Percentiles rank a stretch among this genome's conserved stretches.
Evolutionary conservation across 1,140 invertebrate genomes (phyloP).

Genomic region (Eriosoma lanigerum): DNA sequence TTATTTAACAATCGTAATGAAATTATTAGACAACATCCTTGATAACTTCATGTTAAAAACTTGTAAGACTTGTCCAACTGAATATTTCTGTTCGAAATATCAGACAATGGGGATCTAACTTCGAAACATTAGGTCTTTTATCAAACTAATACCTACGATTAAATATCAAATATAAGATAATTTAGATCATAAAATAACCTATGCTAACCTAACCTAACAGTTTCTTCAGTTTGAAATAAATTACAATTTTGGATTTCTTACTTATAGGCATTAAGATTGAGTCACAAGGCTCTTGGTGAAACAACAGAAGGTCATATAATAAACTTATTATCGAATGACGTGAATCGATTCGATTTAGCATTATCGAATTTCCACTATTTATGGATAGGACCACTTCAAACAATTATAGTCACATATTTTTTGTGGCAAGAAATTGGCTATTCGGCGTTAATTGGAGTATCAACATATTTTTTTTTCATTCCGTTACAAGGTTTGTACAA

Average conservation of each 20-base stretch:
- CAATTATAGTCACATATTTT: slow-evolving; percentile 73
- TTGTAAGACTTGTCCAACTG: too few species aligned
- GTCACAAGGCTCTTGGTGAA: slow-evolving; percentile 69
- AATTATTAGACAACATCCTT: too few species aligned
- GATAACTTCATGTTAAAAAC: too few species aligned
- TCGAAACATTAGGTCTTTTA: too few species aligned
- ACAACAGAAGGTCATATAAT: slow-evolving; percentile 86
- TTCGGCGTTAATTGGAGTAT: slow-evolving; percentile 75
- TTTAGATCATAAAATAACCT: too few species aligned
- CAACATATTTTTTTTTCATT: slow-evolving; percentile 75
- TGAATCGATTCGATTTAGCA: slow-evolving; percentile 71
- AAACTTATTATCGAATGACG: slow-evolving; percentile 90
- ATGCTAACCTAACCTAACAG: too few species aligned
- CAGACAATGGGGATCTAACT: too few species aligned
- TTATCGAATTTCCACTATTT: slow-evolving; percentile 73
- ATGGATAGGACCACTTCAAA: slow-evolving; percentile 81
- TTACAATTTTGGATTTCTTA: slow-evolving; percentile 42
- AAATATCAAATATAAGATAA: too few species aligned
- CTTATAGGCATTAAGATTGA: slow-evolving; percentile 67
- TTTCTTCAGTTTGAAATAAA: too few species aligned
- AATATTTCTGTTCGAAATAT: too few species aligned
- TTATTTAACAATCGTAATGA: too few species aligned
- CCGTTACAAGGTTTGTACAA: slow-evolving; percentile 70
- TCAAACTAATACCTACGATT: too few species aligned
- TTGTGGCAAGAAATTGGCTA: slow-evolving; percentile 74